Evolutionary conservation across 2,113 vertebrate species (phyloP), one percentile per base, ranked within the genome.

Genomic region (Oncorhynchus tshawytscha): DNA sequence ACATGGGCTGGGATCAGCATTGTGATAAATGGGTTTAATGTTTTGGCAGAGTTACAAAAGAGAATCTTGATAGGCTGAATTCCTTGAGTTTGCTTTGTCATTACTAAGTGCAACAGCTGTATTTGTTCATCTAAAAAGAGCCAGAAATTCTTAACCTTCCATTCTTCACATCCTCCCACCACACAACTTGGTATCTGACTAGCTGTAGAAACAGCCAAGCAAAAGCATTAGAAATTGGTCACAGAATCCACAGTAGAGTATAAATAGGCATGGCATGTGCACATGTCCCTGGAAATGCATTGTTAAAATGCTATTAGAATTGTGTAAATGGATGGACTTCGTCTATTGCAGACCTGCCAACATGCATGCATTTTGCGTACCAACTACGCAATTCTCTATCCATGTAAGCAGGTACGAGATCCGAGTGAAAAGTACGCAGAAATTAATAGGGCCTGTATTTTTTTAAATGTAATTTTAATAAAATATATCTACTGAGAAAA

Each of bases 201-300:
- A 71, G 81, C 72, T 71, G 64, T 78, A 81, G 84, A 89, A 87
- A 81, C 80, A 84, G 84, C 77, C 71, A 24, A 82, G 86, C 79
- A 69, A 64, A 86, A 86, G 78, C 81, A 87, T 90, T 87, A 86
- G 79, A 92, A 90, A 77, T 82, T 78, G 87, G 86, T 90, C 88
- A 86, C 78, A 76, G 67, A 75, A 75, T 82, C 70, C 73, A 85
- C 75, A 83, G 69, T 60, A 11, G 34, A 31, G 80, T 88, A 85
- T 88, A 86, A 92, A 91, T 89, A 88, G 88, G 79, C 66, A 49
- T 1, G 27, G 49, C 34, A 16, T 2, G 39, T 45, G 39, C 39
- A 11, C 39, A 3, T 67, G 75, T 78, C 77, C 79, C 31, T 72
- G 65, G 79, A 22, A 90, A 72, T 80, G 75, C 66, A 76, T 88